Evolutionary conservation across 2,113 vertebrate genomes (phyloP).

Genomic region (Blennius ocellaris): DNA sequence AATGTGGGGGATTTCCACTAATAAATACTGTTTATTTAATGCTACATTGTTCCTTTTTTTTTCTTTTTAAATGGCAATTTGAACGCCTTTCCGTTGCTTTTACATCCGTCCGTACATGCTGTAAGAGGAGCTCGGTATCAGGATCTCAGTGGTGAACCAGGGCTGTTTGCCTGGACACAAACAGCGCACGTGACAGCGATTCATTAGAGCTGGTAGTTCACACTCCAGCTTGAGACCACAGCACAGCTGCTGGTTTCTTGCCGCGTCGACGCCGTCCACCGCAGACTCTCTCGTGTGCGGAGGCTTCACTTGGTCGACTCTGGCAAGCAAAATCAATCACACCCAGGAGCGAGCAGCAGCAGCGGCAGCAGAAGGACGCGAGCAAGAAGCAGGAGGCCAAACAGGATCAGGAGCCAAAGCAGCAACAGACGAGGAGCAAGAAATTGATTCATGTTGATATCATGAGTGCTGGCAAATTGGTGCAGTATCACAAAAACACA

Average conservation of each 20-base stretch:
- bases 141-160: constrained; percentile 28
- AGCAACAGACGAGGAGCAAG: constrained; percentile 28
- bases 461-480: neutral
- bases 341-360: constrained; percentile 36
- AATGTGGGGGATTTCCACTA: neutral
- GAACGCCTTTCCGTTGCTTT: too few species aligned
- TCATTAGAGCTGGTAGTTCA: constrained; percentile 58
- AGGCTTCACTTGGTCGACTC: constrained; percentile 46
- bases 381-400: constrained; percentile 44
- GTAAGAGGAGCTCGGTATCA: constrained; percentile 22
- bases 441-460: constrained; percentile 19
- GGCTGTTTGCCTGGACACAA: constrained; percentile 57
- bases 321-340: constrained; percentile 61
- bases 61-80: too few species aligned
- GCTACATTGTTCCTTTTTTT: neutral
- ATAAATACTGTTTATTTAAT: neutral
- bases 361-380: constrained; percentile 40
- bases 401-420: constrained; percentile 52
- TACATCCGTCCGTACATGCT: neutral
- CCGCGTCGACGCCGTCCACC: constrained; percentile 29
- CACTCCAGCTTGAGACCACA: constrained; percentile 55
- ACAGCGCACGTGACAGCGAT: constrained; percentile 40
- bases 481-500: neutral
- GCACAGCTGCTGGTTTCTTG: constrained; percentile 56
- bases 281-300: constrained; percentile 42